phyloP scores from a whole-genome alignment of 2,113 vertebrate genomes.

The Penelope pileata region DNA sequence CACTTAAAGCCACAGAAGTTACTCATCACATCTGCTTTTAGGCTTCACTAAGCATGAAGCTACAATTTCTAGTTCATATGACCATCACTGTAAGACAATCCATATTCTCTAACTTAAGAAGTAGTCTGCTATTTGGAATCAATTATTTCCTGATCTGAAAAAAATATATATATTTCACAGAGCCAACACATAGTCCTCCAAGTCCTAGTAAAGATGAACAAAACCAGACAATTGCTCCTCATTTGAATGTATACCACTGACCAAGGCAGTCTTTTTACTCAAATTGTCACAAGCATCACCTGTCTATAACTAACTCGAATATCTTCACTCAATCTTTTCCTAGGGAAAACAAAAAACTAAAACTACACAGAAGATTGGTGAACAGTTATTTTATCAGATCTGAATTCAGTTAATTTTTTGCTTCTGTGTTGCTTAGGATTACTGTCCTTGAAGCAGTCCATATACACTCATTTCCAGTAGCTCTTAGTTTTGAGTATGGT shows the following conservation, averaged over 20 bases:
- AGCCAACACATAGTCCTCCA: background rate
- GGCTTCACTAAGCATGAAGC: background rate
- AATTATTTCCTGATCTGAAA: background rate
- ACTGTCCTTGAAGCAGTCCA: background rate
- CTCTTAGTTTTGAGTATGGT: fast-evolving
- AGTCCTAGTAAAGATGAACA: background rate
- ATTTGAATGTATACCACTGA: fast-evolving
- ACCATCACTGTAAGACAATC: background rate
- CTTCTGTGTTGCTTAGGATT: background rate
- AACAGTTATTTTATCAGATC: background rate
- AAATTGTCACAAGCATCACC: background rate
- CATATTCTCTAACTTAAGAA: background rate
- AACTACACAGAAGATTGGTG: background rate
- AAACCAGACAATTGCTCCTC: background rate
- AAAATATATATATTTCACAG: background rate
- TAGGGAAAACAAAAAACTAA: background rate
- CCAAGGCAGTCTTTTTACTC: background rate
- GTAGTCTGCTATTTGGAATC: background rate
- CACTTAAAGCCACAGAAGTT: background rate
- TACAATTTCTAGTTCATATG: background rate
- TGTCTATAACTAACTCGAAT: background rate
- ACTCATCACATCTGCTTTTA: background rate
- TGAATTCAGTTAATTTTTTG: background rate
- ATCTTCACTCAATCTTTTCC: background rate
- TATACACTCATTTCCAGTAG: background rate